Evolutionary conservation across 2,113 vertebrate genomes (phyloP), one percentile per base, ranked within the genome.

Genomic region (Tichodroma muraria): DNA sequence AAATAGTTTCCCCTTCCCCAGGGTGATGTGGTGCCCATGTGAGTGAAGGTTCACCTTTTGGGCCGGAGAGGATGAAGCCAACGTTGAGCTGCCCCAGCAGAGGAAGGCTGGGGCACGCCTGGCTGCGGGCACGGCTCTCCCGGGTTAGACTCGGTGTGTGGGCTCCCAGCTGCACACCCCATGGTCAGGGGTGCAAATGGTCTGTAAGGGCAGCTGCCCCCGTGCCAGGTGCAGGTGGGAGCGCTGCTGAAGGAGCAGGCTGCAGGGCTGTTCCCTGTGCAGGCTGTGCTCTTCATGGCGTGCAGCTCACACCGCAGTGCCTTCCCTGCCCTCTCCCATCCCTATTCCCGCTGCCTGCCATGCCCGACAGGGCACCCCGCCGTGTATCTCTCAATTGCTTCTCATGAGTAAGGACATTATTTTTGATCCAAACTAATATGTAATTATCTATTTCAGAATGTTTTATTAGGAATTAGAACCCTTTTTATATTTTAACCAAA

Each of bases 381-480:
- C 27, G 86, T 63, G 78, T 70, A 71, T 88, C 93, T 91, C 94
- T 96, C 80, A 91, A 93, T 88, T 89, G 73, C 95, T 93, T 90
- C 83, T 89, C 57, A 94, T 94, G 95, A 97, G 91, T 90, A 89
- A 92, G 93, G 94, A 78, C 93, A 88, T 61, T 86, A 85, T 96
- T 97, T 96, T 96, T 94, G 82, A 96, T 92, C 91, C 57, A 90
- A 94, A 95, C 87, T 87, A 92, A 95, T 88, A 93, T 93, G 86
- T 95, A 85, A 95, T 94, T 95, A 94, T 93, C 80, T 92, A 85
- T 95, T 96, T 97, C 96, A 89, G 92, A 96, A 95, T 96, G 94
- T 94, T 89, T 88, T 85, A 53, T 94, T 83, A 96, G 83, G 92
- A 97, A 97, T 91, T 89, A 96, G 87, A 90, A 93, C 53, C 85